Evolutionary conservation across 1,140 invertebrate genomes (phyloP).

Genomic region (Leucophenga varia): DNA sequence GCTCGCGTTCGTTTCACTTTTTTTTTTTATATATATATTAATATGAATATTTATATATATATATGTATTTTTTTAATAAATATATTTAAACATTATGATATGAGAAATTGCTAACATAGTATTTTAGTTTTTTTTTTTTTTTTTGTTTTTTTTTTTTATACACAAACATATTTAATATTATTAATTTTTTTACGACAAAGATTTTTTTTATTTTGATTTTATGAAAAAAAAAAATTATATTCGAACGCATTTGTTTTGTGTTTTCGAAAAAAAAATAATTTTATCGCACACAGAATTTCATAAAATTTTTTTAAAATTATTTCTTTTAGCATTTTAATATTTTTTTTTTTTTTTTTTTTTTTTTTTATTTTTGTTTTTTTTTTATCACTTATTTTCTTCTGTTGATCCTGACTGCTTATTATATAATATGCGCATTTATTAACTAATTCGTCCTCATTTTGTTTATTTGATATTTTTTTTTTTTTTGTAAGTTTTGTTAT

Average conservation of each 20-base stretch:
- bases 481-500: no score
- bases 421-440: constrained; percentile 20
- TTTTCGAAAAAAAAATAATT: no score
- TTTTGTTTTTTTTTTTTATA: constrained; percentile 10
- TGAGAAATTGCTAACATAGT: no score
- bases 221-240: no score
- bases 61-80: constrained; percentile 10
- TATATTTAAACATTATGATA: no score
- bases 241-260: no score
- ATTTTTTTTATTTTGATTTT: constrained; percentile 8
- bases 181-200: constrained; percentile 2
- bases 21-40: constrained; percentile 5
- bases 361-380: constrained; percentile 18
- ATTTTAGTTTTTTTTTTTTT: neutral
- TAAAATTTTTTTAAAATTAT: no score
- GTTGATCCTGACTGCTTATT: constrained; percentile 52
- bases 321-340: constrained; percentile 39
- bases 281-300: no score
- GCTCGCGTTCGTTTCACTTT: no score
- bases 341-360: constrained; percentile 5
- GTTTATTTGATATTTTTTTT: no score
- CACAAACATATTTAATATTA: constrained; percentile 36
- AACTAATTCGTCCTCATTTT: constrained; percentile 22
- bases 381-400: constrained; percentile 55
- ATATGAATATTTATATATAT: constrained; percentile 12